Base-by-base conservation (phyloP, 2,888 invertebrate genomes). In the Sarcophaga variegata region DNA sequence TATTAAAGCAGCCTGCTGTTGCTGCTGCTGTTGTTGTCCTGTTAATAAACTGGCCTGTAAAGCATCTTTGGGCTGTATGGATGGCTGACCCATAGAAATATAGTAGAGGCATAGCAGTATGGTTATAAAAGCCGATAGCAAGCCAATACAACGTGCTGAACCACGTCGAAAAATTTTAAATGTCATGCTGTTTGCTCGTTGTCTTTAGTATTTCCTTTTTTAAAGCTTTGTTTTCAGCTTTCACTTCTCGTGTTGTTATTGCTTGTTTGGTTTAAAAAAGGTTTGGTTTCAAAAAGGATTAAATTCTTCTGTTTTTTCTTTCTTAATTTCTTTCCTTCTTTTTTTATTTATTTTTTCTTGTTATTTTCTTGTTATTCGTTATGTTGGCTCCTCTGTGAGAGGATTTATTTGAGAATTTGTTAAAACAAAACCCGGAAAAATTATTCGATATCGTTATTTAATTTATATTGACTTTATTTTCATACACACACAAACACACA, bases 41-140 rank as follows among this genome's bases (percentile, higher is more conserved):
- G 72, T 62, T 67, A 87, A 63, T 79, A 80, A 83, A 63, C 81
- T 83, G 54, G 86, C 74, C 60, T 78, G 82, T 45, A 84, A 88
- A 45, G 89, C 77, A n/a, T 92, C 92, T 75, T 90, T 88, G 25
- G 90, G 90, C 64, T 89, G 86, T 72, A 84, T 76, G 25, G 89
- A 90, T 14, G 93, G 92, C 88, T 93, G 93, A n/a, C 93, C 93
- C 88, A 93, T 91, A n/a, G 93, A 93, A 86, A 93, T 93, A 89
- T 93, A 94, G 88, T 94, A 94, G 20, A 94, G 90, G 84, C 93
- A 94, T 62, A 94, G 89, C 75, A 94, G 86, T 84, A 93, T 93
- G n/a, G 93, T 93, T 76, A 94, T 91, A 89, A 93, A 93, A 14
- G 93, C 93, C 79, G 93, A 93, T 81, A 93, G 88, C 72, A 94